These are phyloP conservation scores for Oryzias dopingdopingensis DNA, from an alignment of 2,797 vertebrate genomes.

Conservation along the genomic window DNA sequence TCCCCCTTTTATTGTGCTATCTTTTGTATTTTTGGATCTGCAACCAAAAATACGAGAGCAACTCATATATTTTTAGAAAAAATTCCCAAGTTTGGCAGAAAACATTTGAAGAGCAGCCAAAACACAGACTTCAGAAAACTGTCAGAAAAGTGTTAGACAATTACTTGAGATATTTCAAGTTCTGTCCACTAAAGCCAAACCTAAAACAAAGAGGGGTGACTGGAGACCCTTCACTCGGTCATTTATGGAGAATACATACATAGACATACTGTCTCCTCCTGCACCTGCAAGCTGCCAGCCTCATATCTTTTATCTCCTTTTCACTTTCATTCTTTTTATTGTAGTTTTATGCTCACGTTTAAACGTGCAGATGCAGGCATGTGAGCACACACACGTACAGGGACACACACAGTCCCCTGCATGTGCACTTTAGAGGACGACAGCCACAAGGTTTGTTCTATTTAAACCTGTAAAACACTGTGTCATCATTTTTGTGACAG, in stretches of 20 bases:
- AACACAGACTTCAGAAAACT: too few relatives aligned
- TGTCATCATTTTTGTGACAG: constrained; percentile 98
- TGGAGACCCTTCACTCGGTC: too few relatives aligned
- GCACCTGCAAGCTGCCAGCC: constrained; percentile 12
- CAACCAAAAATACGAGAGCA: too few relatives aligned
- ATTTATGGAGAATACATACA: constrained; percentile 2
- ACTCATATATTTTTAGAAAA: too few relatives aligned
- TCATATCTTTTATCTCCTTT: constrained; percentile 16
- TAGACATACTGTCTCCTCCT: constrained; percentile 8
- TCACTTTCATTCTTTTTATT: constrained; percentile 28
- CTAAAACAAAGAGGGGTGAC: too few relatives aligned
- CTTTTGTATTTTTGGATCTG: too few relatives aligned
- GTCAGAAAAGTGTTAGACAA: too few relatives aligned
- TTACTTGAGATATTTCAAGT: too few relatives aligned
- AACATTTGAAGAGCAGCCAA: too few relatives aligned
- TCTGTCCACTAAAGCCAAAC: too few relatives aligned
- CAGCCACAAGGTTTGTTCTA: constrained; percentile 77
- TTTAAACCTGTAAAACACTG: constrained; percentile 97
- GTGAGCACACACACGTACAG: background rate
- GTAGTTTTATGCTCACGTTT: constrained; percentile 20
- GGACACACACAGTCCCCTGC: constrained; percentile 20
- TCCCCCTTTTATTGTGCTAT: too few relatives aligned
- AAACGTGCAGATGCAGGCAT: constrained; percentile 4
- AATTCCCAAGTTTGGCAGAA: too few relatives aligned
- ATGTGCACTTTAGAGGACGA: constrained; percentile 49